Percentiles rank a stretch among this genome's conserved stretches.
These are phyloP conservation scores for Danio jaintianensis DNA, from an alignment of 2,797 vertebrate genomes.

Conservation along the genomic window DNA sequence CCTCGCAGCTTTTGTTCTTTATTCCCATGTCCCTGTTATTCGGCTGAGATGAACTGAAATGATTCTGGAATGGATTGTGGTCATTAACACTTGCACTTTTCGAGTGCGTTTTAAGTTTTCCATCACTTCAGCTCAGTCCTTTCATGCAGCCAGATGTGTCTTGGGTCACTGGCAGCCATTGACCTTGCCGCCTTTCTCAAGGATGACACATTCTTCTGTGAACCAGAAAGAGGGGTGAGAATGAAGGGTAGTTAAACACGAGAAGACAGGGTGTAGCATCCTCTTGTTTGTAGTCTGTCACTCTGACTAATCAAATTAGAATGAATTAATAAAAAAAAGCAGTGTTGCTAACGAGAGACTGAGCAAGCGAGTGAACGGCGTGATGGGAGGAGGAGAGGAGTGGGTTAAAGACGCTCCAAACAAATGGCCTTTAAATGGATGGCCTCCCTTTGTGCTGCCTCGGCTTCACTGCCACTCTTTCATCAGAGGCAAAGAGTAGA, in stretches of 20 bases:
- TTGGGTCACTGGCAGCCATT: conserved; percentile 70
- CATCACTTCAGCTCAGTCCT: conserved; percentile 3
- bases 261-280: conserved; percentile 64
- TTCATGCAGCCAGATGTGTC: conserved; percentile 65
- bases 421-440: conserved; percentile 79
- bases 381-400: conserved; percentile 43
- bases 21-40: conserved; percentile 82
- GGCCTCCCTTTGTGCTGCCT: conserved; percentile 81
- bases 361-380: conserved; percentile 56
- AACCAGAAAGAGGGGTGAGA: conserved; percentile 45
- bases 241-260: conserved; percentile 70
- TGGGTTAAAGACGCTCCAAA: conserved; percentile 74
- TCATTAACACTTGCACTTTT: conserved; percentile 37
- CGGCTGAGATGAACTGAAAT: conserved; percentile 69
- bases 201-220: conserved; percentile 52
- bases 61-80: conserved; percentile 39
- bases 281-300: conserved; percentile 61
- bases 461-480: conserved; percentile 76
- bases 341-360: conserved; percentile 72
- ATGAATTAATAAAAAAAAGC: conserved; percentile 65
- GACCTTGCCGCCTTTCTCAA: conserved; percentile 73
- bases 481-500: conserved; percentile 79
- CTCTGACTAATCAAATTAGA: conserved; percentile 71
- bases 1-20: conserved; percentile 67
- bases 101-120: background rate